Conservation (phyloP, 2,113 vertebrate genomes). For the Talpa occidentalis region DNA sequence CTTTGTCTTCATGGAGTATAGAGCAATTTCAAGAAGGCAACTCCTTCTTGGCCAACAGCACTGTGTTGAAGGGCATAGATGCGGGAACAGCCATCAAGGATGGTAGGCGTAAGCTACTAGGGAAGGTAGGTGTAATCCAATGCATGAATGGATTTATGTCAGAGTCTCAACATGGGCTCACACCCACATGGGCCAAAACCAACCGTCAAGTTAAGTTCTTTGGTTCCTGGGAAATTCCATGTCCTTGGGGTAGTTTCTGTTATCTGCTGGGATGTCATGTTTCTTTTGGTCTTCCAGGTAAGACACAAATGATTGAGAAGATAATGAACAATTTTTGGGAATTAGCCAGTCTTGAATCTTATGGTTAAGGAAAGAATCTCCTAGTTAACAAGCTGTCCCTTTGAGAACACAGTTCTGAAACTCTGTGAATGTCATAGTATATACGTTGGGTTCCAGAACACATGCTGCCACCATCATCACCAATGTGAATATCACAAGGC, state of each 20-base stretch:
- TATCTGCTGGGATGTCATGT: background rate
- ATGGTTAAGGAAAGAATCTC: background rate
- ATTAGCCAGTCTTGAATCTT: background rate
- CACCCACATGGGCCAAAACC: background rate
- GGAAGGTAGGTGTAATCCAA: background rate
- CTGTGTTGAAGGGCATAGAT: background rate
- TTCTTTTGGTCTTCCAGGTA: background rate
- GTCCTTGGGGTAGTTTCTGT: background rate
- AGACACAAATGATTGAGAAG: background rate
- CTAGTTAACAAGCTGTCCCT: slow-evolving; percentile 12
- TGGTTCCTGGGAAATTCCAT: background rate
- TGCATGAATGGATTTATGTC: background rate
- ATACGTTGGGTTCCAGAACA: background rate
- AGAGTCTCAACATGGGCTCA: background rate
- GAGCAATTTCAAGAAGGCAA: background rate
- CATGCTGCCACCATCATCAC: background rate
- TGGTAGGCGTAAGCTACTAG: background rate
- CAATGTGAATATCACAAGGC: background rate
- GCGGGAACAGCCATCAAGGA: background rate
- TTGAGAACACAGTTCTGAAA: slow-evolving; percentile 38
- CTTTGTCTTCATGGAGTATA: background rate
- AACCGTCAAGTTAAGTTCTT: background rate
- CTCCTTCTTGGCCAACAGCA: background rate
- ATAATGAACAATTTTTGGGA: background rate
- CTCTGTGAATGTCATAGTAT: background rate